A percentile compares a stretch with the other conserved stretches of the same genome.
Evolutionary conservation across 2,888 invertebrate genomes (phyloP).

Genomic region (Dryocosmus kuriphilus): DNA sequence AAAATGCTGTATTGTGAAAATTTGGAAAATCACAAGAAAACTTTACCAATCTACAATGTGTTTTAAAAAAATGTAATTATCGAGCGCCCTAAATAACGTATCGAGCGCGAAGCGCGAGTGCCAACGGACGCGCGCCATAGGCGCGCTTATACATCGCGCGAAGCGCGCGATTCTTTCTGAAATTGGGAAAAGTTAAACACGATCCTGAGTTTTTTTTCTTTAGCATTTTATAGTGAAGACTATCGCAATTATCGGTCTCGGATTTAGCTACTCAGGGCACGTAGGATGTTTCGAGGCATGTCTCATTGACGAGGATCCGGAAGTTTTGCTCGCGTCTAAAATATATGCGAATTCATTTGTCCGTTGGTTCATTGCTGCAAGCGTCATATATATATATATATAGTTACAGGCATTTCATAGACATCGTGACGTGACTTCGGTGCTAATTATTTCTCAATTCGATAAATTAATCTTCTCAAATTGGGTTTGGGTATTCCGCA

Average conservation of each 20-base stretch:
- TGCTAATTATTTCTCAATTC: slow-evolving; percentile 28
- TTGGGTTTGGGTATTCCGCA: slow-evolving; percentile 20
- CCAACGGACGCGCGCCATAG: no score
- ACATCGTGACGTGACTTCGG: slow-evolving; percentile 13
- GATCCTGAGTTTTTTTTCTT: neutral
- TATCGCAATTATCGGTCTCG: slow-evolving; percentile 21
- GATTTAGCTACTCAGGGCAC: slow-evolving; percentile 12
- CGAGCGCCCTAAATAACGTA: no score
- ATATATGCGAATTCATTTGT: slow-evolving; percentile 16
- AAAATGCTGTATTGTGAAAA: no score
- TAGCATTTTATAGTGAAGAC: neutral
- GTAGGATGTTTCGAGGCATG: slow-evolving; percentile 20
- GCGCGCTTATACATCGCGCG: no score
- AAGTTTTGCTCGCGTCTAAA: slow-evolving; percentile 10
- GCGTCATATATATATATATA: slow-evolving; percentile 9
- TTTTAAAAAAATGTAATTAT: no score
- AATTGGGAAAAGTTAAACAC: neutral
- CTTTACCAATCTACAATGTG: no score
- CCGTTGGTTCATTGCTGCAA: neutral
- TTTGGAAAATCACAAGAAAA: no score
- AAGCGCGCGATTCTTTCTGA: no score
- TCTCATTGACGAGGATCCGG: slow-evolving; percentile 37
- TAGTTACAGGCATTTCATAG: neutral
- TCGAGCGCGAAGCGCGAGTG: no score
- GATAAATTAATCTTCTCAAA: slow-evolving; percentile 7